phyloP scores from a whole-genome alignment of 2,113 vertebrate species.

The Lycaon pictus region DNA sequence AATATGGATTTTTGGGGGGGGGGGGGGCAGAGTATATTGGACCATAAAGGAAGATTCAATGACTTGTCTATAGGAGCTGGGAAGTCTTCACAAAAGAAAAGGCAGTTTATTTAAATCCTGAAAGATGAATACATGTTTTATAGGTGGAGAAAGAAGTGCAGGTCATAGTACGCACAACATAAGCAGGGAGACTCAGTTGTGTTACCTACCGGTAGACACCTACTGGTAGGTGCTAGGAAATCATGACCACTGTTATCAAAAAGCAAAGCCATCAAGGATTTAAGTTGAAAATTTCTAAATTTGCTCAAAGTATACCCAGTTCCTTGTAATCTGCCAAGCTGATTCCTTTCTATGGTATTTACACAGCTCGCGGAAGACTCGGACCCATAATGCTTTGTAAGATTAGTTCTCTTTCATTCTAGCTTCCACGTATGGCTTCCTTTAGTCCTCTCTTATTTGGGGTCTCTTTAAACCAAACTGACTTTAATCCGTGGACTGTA shows the following conservation, averaged over 20 bases:
- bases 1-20: not conserved
- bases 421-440: slow-evolving; percentile 5
- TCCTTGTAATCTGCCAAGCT: slow-evolving; percentile 24
- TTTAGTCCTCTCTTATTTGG: slow-evolving; percentile 57
- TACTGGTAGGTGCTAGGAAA: not conserved
- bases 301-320: not conserved
- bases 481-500: slow-evolving; percentile 75
- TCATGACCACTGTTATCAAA: not conserved
- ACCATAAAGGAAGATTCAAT: not conserved
- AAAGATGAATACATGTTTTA: not conserved
- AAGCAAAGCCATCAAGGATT: not conserved
- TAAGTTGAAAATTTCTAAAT: slow-evolving; percentile 2
- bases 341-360: not conserved
- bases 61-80: not conserved
- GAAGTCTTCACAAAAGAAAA: slow-evolving; percentile 31
- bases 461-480: slow-evolving; percentile 54
- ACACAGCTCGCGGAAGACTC: not conserved
- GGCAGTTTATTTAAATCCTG: slow-evolving; percentile 36
- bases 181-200: not conserved
- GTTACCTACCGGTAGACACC: not conserved
- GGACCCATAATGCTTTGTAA: slow-evolving; percentile 38
- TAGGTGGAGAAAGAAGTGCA: not conserved
- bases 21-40: not conserved
- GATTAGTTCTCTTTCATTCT: slow-evolving; percentile 43
- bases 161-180: not conserved